These are phyloP conservation scores for Artibeus jamaicensis DNA, from an alignment of 2,797 vertebrate genomes.

Conservation along the genomic window DNA sequence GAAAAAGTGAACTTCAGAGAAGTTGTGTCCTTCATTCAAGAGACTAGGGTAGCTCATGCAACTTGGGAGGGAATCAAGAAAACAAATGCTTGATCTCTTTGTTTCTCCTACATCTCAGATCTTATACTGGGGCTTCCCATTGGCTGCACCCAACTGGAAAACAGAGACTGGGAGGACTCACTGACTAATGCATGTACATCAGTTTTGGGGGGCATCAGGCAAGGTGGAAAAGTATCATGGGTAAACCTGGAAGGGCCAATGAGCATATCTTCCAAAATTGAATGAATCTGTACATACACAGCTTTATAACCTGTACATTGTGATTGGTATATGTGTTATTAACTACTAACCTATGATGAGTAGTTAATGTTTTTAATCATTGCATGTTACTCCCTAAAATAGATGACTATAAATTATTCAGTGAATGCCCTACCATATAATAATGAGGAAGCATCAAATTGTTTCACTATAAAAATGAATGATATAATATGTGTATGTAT, in stretches of 20 bases:
- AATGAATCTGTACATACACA: neutral
- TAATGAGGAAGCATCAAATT: neutral
- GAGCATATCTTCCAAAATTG: neutral
- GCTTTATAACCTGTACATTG: neutral
- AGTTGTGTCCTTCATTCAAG: neutral
- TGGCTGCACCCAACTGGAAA: neutral
- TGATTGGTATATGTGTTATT: neutral
- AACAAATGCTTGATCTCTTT: neutral
- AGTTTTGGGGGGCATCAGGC: neutral
- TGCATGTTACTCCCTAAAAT: neutral
- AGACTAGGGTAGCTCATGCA: neutral
- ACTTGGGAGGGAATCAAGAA: neutral
- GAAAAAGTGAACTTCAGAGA: neutral
- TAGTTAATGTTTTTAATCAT: neutral
- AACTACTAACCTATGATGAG: neutral
- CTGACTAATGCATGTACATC: neutral
- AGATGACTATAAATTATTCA: neutral
- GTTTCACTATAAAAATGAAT: neutral
- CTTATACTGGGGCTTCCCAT: neutral
- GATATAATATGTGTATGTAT: neutral
- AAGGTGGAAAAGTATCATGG: neutral
- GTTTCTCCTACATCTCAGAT: neutral
- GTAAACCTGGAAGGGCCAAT: neutral
- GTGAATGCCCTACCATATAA: neutral
- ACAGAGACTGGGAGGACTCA: neutral